phyloP scores from a whole-genome alignment of 2,888 invertebrate genomes.

The Agrilus biguttatus region DNA sequence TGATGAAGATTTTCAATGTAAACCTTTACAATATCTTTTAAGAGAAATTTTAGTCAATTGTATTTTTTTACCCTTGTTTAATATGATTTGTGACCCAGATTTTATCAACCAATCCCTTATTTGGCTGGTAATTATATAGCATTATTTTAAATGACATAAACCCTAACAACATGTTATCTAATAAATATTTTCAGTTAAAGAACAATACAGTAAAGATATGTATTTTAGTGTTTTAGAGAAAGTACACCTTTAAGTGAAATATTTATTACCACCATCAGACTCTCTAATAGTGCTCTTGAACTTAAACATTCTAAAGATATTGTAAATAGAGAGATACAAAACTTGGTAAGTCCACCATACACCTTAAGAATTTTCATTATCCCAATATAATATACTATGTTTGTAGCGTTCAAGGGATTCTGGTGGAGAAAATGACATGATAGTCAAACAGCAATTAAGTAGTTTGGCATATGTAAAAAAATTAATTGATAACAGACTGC shows the following conservation, averaged over 20 bases:
- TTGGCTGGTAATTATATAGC: conserved; percentile 58
- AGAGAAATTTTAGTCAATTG: conserved; percentile 40
- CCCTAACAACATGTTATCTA: not conserved
- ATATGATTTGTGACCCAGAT: conserved; percentile 75
- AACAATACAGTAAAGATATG: not conserved
- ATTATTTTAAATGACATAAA: too few species aligned
- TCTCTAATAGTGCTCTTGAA: conserved; percentile 69
- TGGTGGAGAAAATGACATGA: conserved; percentile 69
- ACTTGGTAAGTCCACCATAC: conserved; percentile 36
- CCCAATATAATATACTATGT: too few species aligned
- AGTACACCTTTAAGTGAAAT: conserved; percentile 63
- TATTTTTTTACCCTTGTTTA: conserved; percentile 40
- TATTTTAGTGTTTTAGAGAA: conserved; percentile 63
- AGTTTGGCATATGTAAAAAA: conserved; percentile 68
- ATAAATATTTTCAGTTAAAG: not conserved
- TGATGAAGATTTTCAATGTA: conserved; percentile 71
- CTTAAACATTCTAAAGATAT: conserved; percentile 65
- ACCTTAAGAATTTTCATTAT: not conserved
- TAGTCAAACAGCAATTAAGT: conserved; percentile 73
- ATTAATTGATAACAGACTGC: conserved; percentile 46
- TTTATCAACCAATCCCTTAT: conserved; percentile 81
- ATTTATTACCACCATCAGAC: conserved; percentile 69
- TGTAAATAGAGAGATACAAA: conserved; percentile 67
- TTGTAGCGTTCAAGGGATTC: conserved; percentile 63
- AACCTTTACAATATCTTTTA: conserved; percentile 61